Base-by-base conservation (phyloP, 2,797 vertebrate species). In the Periparus ater region DNA sequence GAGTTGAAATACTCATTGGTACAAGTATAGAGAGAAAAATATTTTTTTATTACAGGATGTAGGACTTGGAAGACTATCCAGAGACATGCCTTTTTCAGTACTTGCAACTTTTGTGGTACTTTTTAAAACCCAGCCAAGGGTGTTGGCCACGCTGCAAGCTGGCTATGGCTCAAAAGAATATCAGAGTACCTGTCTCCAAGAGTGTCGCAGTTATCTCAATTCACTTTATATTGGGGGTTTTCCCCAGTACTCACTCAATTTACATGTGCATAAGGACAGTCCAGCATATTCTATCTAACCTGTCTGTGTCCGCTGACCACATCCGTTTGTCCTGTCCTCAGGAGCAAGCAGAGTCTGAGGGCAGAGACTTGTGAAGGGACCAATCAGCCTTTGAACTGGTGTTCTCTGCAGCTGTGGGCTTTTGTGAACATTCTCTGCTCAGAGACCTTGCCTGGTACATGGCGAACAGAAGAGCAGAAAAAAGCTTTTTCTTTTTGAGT, bases 241-340 rank as follows among this genome's bases (percentile, higher is more conserved):
- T 75, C 20, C 34, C 17, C 34, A 38, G 29, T 7, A 3, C 21
- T 77, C 10, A 3, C 11, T 60, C 34, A 15, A 12, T 44, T 76
- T 47, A 7, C 13, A 9, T 22, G 7, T 20, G 7, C 17, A 32
- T 45, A 32, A 60, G 57, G 29, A 42, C 5, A 11, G 11, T 36
- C 11, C 20, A 54, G 14, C 5, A 5, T n/a, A 23, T 53, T 67
- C 19, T 36, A 45, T 67, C 19, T 36, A 45, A 70, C 21, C 6
- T 1, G 0, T 6, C 5, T 0, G 22, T 34, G 30, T 55, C 13
- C 19, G 5, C 51, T 53, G n/a, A 67, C 26, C 4, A 5, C 7
- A 3, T 17, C 26, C 0, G 0, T 48, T 2, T 38, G 61, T 66
- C 19, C 26, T 34, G 32, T 68, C 29, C 53, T 65, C 36, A 38